Evolutionary conservation across 2,113 vertebrate genomes (phyloP), one percentile per base, ranked within the genome.

Genomic region (Mixornis gularis): DNA sequence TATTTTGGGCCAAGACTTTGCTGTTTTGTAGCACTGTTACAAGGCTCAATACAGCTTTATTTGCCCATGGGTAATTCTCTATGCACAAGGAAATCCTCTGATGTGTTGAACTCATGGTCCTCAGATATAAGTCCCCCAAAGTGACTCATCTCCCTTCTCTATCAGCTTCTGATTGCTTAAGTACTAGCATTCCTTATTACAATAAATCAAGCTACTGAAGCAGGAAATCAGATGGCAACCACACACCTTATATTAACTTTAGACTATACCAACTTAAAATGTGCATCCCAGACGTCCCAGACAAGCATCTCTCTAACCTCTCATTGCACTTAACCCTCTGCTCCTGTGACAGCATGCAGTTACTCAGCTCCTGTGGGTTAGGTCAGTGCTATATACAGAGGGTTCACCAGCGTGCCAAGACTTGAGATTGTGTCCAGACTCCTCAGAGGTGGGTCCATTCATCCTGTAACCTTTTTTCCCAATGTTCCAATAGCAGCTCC

Each of bases 401-500:
- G 15, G 9, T 65, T 62, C 46, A 53, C 13, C 36, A 70, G 7
- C 25, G 10, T 17, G 51, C 36, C 65, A 52, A 88, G 20, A 34
- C 38, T 12, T 26, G 40, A 76, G 36, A 7, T 41, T 19, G 6
- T n/a, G 40, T n/a, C 30, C 63, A 79, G 49, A 9, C 44, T 69
- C 18, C n/a, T 63, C 58, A 79, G 52, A 79, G 14, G 22, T 36
- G 30, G 3, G 7, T 36, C 24, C 24, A 27, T 29, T 68, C 12
- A 24, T 8, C 1, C 0, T 0, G 2, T 36, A 16, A 40, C 30
- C 8, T 79, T 58, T n/a, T 26, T 48, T 46, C 36, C 60, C 48
- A 15, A 2, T 38, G 5, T 7, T 82, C 30, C 36, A 59, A 30
- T 5, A 51, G 62, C 22, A 63, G 32, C 3, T 79, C 7, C 34